Evolutionary conservation across 2,888 invertebrate genomes (phyloP).

Genomic region (Cryptus armator): DNA sequence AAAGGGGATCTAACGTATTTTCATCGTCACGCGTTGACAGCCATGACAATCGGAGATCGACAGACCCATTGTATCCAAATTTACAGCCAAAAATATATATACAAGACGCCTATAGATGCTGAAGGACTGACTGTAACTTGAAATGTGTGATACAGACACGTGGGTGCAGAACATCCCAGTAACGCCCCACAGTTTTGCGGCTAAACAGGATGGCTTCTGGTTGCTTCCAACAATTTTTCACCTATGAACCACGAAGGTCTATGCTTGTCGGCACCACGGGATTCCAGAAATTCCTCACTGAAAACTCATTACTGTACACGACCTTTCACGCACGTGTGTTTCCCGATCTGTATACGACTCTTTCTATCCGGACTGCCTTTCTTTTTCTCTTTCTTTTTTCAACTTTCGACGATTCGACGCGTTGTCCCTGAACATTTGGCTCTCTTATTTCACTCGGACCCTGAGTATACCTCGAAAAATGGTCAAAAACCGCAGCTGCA

Average conservation of each 20-base stretch:
- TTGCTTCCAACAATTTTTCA: not conserved
- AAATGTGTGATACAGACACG: conserved; percentile 16
- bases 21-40: conserved; percentile 50
- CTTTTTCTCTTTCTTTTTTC: not conserved
- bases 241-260: not conserved
- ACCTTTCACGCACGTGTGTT: conserved; percentile 28
- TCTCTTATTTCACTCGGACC: conserved; percentile 13
- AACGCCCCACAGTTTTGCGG: not conserved
- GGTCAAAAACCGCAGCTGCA: conserved; percentile 52
- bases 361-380: not conserved
- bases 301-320: conserved; percentile 29
- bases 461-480: not conserved
- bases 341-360: not conserved
- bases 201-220: conserved; percentile 1
- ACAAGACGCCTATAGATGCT: conserved; percentile 24
- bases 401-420: not conserved
- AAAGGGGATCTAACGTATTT: conserved; percentile 9
- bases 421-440: not conserved
- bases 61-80: conserved; percentile 36
- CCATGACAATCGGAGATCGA: conserved; percentile 43
- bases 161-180: not conserved
- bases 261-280: conserved; percentile 13
- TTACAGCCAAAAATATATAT: not conserved
- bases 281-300: conserved; percentile 30
- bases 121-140: not conserved